Conservation (phyloP, 1,140 invertebrate species). For the Sminthurides bifidus region DNA sequence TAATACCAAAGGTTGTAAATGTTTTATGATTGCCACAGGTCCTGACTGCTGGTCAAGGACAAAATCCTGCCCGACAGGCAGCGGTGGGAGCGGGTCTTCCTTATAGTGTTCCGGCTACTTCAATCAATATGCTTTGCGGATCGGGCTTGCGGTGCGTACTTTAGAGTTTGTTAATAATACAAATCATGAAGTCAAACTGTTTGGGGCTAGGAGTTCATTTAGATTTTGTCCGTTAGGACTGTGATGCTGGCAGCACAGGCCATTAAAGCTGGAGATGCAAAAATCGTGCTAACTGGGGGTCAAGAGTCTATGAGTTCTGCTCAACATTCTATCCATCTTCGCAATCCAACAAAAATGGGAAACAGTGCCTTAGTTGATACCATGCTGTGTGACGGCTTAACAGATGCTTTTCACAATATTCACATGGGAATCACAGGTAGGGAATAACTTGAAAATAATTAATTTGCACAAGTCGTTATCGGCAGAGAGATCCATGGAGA, state of each 20-base stretch:
- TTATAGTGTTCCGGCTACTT: slow-evolving; percentile 54
- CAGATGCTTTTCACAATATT: slow-evolving; percentile 61
- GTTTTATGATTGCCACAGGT: slow-evolving; percentile 39
- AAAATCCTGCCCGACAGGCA: slow-evolving; percentile 76
- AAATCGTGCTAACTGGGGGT: slow-evolving; percentile 65
- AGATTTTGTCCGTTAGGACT: slow-evolving; percentile 43
- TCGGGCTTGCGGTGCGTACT: slow-evolving; percentile 61
- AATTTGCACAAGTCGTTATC: neutral
- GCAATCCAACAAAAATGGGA: slow-evolving; percentile 59
- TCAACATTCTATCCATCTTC: slow-evolving; percentile 55
- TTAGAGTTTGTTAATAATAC: neutral
- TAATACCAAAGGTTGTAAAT: neutral
- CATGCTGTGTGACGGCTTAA: slow-evolving; percentile 64
- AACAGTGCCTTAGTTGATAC: slow-evolving; percentile 52
- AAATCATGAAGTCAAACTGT: no score
- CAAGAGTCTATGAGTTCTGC: slow-evolving; percentile 77
- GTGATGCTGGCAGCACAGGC: slow-evolving; percentile 56
- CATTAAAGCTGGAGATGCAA: slow-evolving; percentile 54
- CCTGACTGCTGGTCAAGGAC: slow-evolving; percentile 59
- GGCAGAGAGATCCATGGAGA: neutral
- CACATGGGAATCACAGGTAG: slow-evolving; percentile 79
- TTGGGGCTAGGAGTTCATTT: slow-evolving; percentile 1
- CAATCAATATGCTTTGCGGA: slow-evolving; percentile 76
- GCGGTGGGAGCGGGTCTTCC: slow-evolving; percentile 65
- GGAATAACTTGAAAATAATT: neutral